A percentile compares a stretch with the other conserved stretches of the same genome.
Evolutionary conservation across 2,888 invertebrate genomes (phyloP).

Genomic region (Reticulitermes lucifugus): DNA sequence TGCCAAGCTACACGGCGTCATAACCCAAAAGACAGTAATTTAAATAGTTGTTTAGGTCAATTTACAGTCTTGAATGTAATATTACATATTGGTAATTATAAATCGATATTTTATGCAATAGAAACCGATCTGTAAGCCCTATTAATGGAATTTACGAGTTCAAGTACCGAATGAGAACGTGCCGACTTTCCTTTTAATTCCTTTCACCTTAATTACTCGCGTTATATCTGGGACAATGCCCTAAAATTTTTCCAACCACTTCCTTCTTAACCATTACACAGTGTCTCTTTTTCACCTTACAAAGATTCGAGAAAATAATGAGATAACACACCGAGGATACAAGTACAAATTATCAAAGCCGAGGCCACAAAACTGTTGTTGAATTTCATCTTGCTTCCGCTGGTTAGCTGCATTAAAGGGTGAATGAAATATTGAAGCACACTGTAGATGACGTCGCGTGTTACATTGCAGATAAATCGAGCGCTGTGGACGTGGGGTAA

Average conservation of each 20-base stretch:
- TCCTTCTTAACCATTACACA: neutral
- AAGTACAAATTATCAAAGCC: conserved; percentile 13
- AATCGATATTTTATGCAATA: too few relatives aligned
- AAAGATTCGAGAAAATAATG: neutral
- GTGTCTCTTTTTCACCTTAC: neutral
- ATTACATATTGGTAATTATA: too few relatives aligned
- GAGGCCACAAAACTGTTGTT: neutral
- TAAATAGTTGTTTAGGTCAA: too few relatives aligned
- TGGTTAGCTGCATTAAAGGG: conserved; percentile 28
- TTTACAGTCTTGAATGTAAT: too few relatives aligned
- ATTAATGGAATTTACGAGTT: too few relatives aligned
- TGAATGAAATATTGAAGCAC: conserved; percentile 31
- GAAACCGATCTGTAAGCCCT: too few relatives aligned
- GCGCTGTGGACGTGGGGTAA: conserved; percentile 18
- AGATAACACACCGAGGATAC: neutral
- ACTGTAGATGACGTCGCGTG: conserved; percentile 39
- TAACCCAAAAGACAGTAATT: too few relatives aligned
- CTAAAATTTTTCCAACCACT: neutral
- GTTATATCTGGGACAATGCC: too few relatives aligned
- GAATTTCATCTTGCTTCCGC: conserved; percentile 30
- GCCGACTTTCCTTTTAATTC: too few relatives aligned
- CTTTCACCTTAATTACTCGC: too few relatives aligned
- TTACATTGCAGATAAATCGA: conserved; percentile 32
- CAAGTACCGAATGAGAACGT: too few relatives aligned
- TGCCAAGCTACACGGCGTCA: too few relatives aligned